Base-by-base conservation (phyloP, 2,888 invertebrate genomes). In the Steinernema carpocapsae region DNA sequence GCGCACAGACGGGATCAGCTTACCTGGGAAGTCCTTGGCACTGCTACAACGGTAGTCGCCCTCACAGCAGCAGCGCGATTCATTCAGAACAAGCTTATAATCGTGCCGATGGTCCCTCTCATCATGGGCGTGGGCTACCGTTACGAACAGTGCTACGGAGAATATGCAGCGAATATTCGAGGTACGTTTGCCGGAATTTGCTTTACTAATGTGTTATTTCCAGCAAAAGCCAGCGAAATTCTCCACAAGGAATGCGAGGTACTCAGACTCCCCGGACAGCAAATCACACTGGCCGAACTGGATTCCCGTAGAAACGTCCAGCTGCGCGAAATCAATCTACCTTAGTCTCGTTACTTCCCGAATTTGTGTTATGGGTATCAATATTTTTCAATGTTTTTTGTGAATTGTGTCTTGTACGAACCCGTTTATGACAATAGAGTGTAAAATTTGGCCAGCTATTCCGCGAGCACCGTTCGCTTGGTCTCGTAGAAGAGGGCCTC, bases 401-500 rank as follows among this genome's bases (percentile, higher is more conserved):
- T 37, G 37, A 37, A 48, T 48, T 19, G 19, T 64, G 64, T 22
- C 64, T 17, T 64, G 12, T 64, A 29, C 29, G 37, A 64, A 64
- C 64, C 64, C 64, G 64, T 64, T 64, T 64, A 64, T 64, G 17
- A 17, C n/a, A 48, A 37, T 37, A 37, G 37, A 37, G 10, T 37
- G 37, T 37, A 37, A 37, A 37, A 37, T 29, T 37, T 32, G 7
- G 7, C 37, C 24, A 64, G 17, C 32, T 64, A 64, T 32, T 64
- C 14, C 1, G 22, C n/a, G 45, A 4, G 42, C 45, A 29, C 17
- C 1, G 29, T 32, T 17, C 64, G 29, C 32, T 32, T 64, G 24
- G 2, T 64, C 29, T 82, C 80, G 74, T 87, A 88, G 19, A 85
- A 85, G 78, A 84, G 83, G 3, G 88, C 87, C 77, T 89, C 89